Conservation (phyloP, 2,113 vertebrate genomes). For the Passer montanus region DNA sequence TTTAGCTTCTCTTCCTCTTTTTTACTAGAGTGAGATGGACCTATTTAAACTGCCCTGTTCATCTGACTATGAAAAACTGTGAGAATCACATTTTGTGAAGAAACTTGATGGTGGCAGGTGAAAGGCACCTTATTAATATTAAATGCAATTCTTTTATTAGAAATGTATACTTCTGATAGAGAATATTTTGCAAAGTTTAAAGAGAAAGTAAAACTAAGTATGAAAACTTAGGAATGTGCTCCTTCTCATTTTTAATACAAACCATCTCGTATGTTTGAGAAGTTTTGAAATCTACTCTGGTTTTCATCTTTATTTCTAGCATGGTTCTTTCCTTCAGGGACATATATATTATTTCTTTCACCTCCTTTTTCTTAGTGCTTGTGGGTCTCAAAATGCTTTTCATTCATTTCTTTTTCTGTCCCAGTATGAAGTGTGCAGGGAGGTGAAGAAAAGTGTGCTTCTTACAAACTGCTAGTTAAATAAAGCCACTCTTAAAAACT, state of each 20-base stretch:
- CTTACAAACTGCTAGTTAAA: neutral
- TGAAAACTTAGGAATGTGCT: neutral
- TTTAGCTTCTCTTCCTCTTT: neutral
- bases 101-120: neutral
- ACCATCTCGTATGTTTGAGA: neutral
- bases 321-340: neutral
- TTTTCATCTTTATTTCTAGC: constrained; percentile 35
- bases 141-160: neutral
- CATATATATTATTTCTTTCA: neutral
- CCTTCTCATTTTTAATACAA: constrained; percentile 20
- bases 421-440: neutral
- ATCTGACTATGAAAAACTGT: neutral
- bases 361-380: neutral
- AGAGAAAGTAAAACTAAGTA: constrained; percentile 3
- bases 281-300: neutral
- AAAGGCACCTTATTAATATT: neutral
- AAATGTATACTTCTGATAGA: neutral
- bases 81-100: neutral
- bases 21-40: neutral
- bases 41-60: neutral
- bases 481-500: neutral
- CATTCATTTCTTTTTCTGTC: neutral
- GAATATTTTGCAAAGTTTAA: neutral
- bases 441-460: fast-evolving
- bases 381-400: neutral